Conservation (phyloP, 2,888 invertebrate genomes). For the Lycocerus yunnanus region DNA sequence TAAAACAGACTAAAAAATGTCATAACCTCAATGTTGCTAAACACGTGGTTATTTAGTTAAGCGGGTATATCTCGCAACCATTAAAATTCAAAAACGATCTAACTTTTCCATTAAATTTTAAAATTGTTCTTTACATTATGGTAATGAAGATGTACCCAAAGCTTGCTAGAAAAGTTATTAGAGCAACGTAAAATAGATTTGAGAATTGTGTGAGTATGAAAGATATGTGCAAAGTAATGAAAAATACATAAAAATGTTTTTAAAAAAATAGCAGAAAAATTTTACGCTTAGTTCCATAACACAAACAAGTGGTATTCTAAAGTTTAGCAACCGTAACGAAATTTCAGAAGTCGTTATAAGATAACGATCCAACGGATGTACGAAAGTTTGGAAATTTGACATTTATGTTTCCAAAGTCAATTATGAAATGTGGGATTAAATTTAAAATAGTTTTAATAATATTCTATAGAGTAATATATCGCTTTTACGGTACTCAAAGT, state of each 20-base stretch:
- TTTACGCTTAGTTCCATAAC: constrained; percentile 6
- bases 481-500: constrained; percentile 8
- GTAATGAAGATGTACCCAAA: neutral
- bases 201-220: neutral
- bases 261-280: neutral
- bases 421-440: constrained; percentile 18
- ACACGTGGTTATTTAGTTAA: neutral
- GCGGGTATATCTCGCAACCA: too few relatives aligned
- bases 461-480: constrained; percentile 10
- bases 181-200: neutral
- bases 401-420: constrained; percentile 12
- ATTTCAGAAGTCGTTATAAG: constrained; percentile 1
- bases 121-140: neutral
- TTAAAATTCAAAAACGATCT: neutral
- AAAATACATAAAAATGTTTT: neutral
- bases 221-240: neutral
- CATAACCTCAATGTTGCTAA: neutral
- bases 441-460: constrained; percentile 22
- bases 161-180: neutral
- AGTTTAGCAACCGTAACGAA: constrained; percentile 8
- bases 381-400: constrained; percentile 3
- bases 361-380: constrained; percentile 7
- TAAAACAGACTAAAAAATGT: neutral
- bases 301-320: constrained; percentile 11
- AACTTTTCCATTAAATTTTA: neutral